Base-by-base conservation (phyloP, 2,797 vertebrate species). In the Sebastes hopkinsi region DNA sequence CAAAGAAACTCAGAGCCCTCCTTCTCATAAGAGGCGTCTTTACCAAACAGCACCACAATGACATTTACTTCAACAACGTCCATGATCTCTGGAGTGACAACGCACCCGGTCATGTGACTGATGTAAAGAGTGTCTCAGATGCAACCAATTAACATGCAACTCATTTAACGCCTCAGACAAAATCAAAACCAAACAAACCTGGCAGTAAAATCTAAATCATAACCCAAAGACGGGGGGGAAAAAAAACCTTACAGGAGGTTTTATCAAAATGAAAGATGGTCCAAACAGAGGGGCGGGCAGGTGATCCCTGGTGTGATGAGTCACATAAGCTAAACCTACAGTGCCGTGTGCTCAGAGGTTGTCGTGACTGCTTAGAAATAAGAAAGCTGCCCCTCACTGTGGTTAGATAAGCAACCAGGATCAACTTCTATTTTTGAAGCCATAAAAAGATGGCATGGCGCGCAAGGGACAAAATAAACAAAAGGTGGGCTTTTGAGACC, bases 141-240 rank as follows among this genome's bases (percentile, higher is more conserved):
- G 66, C 11, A 16, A 46, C 60, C 55, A 46, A 8, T 4, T n/a
- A 70, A 81, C 83, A 65, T 16, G 50, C 42, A 58, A 20, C 66
- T 14, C 22, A 18, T 50, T 16, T 54, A 6, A 58, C 16, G 30
- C 42, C 67, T 55, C 60, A 29, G 79, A 61, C 61, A 70, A 78
- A 67, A 68, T 79, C 50, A 67, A 84, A 64, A 74, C 70, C 82
- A 80, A 87, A 81, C 38, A 75, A 12, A 18, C 70, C 62, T 25
- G 79, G 61, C 52, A 62, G 79, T 86, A 81, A 92, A 91, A 92
- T 46, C 42, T 76, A 93, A 91, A 92, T 42, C 38, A 80, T 84
- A 81, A 62, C 16, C 59, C 6, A 67, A 81, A 67, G 16, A 66
- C 1, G 5, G 34, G 23, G 30, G 25, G 8, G 2, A 25, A 18